Base-by-base conservation (phyloP, 2,113 vertebrate genomes). In the Ariopsis seemanni region DNA sequence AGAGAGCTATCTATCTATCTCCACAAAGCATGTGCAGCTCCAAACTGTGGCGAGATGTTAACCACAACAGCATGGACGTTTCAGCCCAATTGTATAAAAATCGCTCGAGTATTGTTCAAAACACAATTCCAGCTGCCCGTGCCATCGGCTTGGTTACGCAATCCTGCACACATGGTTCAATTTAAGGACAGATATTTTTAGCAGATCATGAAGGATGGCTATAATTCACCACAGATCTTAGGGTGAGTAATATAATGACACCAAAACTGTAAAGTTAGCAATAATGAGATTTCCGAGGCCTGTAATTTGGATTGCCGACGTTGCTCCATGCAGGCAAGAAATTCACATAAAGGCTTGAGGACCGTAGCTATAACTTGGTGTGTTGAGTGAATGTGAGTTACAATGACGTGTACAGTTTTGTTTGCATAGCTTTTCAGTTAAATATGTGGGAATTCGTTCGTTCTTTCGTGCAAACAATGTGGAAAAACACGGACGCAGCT, bases 181-280 rank as follows among this genome's bases (percentile, higher is more conserved):
- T 93, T 95, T 93, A 94, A 82, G 90, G 89, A 55, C 62, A 85
- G 92, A 91, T 95, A 95, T 95, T 94, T 95, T 95, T 95, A 95
- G 93, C 90, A 22, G 63, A 77, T 85, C 77, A 81, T 85, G 86
- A 84, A 91, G 72, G 82, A 92, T 81, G 71, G 85, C 89, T 87
- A 82, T 84, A 81, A 92, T 91, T 91, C 25, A 58, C 55, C 60
- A 88, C 88, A 92, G 62, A 71, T 71, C 86, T 30, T 52, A 48
- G 78, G 65, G 90, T 84, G 53, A 89, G 87, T 89, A 86, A 91
- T 90, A 83, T 77, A 83, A 42, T 86, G 48, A 80, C 11, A 42
- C 27, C 88, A 90, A 91, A 90, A 90, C 77, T 88, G 57, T 57
- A 90, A 92, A 84, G 83, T 82, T 18, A 20, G 27, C 71, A 77